phyloP scores from a whole-genome alignment of 2,113 vertebrate species.

The Dolichallabes microphthalmus region DNA sequence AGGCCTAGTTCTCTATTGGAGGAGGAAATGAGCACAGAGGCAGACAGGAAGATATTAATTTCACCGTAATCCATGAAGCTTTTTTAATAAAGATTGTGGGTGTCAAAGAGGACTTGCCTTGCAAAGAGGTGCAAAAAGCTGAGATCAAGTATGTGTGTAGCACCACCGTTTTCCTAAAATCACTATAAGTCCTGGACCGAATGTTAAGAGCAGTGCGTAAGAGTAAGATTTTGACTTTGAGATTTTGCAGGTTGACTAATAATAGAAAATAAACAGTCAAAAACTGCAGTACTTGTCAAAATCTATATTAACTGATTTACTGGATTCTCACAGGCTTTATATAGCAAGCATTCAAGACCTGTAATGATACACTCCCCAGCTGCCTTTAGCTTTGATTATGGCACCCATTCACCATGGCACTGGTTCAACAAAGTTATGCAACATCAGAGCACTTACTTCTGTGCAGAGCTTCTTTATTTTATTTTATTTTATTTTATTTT shows the following conservation, averaged over 20 bases:
- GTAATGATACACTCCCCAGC: not conserved
- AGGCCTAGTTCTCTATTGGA: not conserved
- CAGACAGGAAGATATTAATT: constrained; percentile 21
- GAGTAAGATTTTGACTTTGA: not conserved
- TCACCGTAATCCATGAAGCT: not conserved
- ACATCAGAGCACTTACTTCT: no score
- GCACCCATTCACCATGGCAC: no score
- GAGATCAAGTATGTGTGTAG: not conserved
- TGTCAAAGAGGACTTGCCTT: constrained; percentile 17
- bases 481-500: no score
- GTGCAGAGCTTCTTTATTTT: no score
- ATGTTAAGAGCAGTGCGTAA: not conserved
- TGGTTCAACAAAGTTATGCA: no score
- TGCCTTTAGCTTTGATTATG: no score
- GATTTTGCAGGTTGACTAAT: not conserved
- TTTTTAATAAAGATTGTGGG: constrained; percentile 25
- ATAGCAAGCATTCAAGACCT: not conserved
- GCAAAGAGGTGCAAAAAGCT: constrained; percentile 11
- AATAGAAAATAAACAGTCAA: not conserved
- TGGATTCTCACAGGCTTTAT: not conserved
- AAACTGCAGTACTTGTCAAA: not conserved
- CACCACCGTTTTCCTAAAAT: not conserved
- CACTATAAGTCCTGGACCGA: not conserved
- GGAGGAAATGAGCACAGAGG: not conserved
- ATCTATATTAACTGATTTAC: not conserved